Evolutionary conservation across 64 coral and sea anemone genomes (phyloP).

Genomic region (Montipora cactus): DNA sequence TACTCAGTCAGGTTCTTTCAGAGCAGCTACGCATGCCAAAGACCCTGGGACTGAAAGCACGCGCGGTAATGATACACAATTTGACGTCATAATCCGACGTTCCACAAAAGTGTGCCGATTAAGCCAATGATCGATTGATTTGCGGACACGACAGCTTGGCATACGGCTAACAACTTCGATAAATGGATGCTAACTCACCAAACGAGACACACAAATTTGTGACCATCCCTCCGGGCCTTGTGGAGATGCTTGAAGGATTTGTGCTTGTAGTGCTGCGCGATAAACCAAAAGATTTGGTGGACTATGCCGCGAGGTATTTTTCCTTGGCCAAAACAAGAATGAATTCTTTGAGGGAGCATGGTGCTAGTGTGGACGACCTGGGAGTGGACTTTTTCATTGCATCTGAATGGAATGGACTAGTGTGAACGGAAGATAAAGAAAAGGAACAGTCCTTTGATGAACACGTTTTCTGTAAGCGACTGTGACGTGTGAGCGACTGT

Average conservation of each 20-base stretch:
- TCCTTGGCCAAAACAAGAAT: conserved; percentile 17
- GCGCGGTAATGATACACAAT: too few species aligned
- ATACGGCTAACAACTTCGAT: not conserved
- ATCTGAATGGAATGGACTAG: conserved; percentile 54
- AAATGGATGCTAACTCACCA: conserved; percentile 9
- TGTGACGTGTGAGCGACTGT: not conserved
- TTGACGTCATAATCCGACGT: too few species aligned
- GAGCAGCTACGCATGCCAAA: too few species aligned
- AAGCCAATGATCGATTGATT: not conserved
- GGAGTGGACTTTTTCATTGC: conserved; percentile 67
- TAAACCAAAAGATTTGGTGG: conserved; percentile 50
- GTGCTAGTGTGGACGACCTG: conserved; percentile 42
- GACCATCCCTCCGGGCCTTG: conserved; percentile 44
- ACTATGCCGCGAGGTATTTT: conserved; percentile 55
- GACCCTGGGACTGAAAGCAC: too few species aligned
- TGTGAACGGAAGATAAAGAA: not conserved
- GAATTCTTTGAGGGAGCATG: conserved; percentile 50
- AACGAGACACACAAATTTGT: not conserved
- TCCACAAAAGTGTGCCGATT: too few species aligned
- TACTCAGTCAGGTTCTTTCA: too few species aligned
- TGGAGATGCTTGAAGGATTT: conserved; percentile 67
- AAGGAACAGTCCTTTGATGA: not conserved
- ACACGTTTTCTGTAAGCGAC: not conserved
- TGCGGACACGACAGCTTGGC: not conserved
- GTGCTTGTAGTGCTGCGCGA: conserved; percentile 49